Base-by-base conservation (phyloP, 2,888 invertebrate species). In the Zaprionus lineosus region DNA sequence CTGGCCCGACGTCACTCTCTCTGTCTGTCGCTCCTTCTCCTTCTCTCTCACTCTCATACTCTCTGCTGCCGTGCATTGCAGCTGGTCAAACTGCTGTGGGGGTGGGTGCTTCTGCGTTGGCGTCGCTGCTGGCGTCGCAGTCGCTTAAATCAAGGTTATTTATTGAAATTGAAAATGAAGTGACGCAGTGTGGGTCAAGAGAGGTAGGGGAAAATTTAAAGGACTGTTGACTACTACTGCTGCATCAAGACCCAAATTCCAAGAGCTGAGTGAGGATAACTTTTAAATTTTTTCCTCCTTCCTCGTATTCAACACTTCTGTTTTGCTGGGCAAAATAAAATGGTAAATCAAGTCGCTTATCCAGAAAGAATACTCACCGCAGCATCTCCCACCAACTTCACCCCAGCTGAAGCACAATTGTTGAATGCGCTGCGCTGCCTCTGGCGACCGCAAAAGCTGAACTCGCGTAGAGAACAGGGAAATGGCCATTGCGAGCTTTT, bases 101-200 rank as follows among this genome's bases (percentile, higher is more conserved):
- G 64, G 58, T 65, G 74, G 47, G 55, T 37, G 58, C 7, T 16
- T 26, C 43, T 59, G 58, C 51, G 73, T 51, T 48, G 47, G 56
- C 64, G 40, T 55, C 70, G 63, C 71, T 62, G 74, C 41, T 60
- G 53, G 46, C 79, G 78, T 57, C 74, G 81, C 66, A 60, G 81
- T 40, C 65, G 78, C 78, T 83, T 84, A 86, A 87, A 87, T 86
- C 86, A 86, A 86, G 86, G 86, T 86, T 86, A 87, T 86, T 87
- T 82, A 82, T 82, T 82, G 84, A 84, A 84, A 82, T 82, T 82
- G 81, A 82, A 84, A 82, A 82, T 82, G 84, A 84, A 82, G 74
- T 81, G 51, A 44, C 43, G 63, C 55, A 34, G 47, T 9, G n/a
- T n/a, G n/a, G 34, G 34, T 28, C 57, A 50, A 29, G 39, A 26